These are phyloP conservation scores for Scalopus aquaticus DNA, from an alignment of 2,113 vertebrate genomes.

Conservation along the genomic window DNA sequence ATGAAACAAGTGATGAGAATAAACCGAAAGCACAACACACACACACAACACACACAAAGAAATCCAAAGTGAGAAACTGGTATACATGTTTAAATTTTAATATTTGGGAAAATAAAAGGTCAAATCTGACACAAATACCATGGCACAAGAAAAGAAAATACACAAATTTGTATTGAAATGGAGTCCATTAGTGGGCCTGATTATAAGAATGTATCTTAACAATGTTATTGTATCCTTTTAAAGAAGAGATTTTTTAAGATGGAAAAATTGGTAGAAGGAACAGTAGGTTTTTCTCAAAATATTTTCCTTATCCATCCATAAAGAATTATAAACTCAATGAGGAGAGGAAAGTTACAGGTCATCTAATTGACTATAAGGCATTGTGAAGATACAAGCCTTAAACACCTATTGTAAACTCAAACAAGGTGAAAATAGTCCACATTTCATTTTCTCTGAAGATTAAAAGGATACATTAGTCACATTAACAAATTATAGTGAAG, in stretches of 20 bases:
- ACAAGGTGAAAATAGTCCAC: background rate
- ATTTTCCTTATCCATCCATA: background rate
- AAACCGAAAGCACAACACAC: background rate
- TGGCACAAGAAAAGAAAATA: conserved; percentile 41
- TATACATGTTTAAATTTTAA: conserved; percentile 60
- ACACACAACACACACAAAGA: background rate
- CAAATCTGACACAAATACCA: conserved; percentile 56
- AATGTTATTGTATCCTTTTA: background rate
- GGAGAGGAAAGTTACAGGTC: background rate
- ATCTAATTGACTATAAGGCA: background rate
- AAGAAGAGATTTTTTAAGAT: conserved; percentile 27
- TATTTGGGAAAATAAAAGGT: conserved; percentile 62
- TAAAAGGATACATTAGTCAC: background rate
- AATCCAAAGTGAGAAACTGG: background rate
- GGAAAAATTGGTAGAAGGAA: background rate
- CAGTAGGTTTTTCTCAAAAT: background rate
- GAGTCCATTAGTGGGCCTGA: background rate
- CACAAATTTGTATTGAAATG: background rate
- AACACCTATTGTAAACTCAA: background rate
- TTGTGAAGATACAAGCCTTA: background rate
- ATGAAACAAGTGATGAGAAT: background rate
- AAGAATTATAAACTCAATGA: background rate
- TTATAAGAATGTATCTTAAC: background rate
- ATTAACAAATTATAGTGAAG: conserved; percentile 4
- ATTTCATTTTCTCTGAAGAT: background rate